Evolutionary conservation across 1,140 invertebrate genomes (phyloP), one percentile per base, ranked within the genome.

Genomic region (Dreissena polymorpha): DNA sequence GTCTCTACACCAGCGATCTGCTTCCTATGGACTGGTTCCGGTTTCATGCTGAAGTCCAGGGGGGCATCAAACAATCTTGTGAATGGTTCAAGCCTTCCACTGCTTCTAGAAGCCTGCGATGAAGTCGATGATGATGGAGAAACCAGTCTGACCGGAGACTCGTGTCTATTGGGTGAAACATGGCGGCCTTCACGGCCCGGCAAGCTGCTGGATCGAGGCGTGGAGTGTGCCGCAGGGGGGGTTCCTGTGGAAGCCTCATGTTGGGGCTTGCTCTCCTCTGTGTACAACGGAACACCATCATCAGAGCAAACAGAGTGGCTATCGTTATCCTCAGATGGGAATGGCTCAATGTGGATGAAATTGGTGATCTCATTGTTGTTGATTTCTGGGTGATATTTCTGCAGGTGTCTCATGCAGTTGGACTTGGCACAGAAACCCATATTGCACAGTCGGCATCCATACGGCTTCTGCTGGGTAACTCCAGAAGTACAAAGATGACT

Each of bases 31-130:
- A 73, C 53, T 68, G 10, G 23, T n/a, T 49, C 80, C 63, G 27
- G 51, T 91, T 97, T 97, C 86, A 96, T 96, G 89, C 96, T 97
- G 82, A 98, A 94, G 93, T 98, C 97, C n/a, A 98, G 92, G 3
- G 96, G 90, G 55, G 79, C 65, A 27, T 87, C 85, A 49, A 81
- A 80, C 16, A 49, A 77, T 14, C 67, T 84, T 16, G 83, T 79
- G n/a, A 77, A 27, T 78, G 85, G 85, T 64, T 89, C 89, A 8
- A 74, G 49, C 69, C 87, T 89, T 29, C 87, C 75, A 23, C 51
- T 69, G 25, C 80, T 68, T 25, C 68, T 68, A 64, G 68, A 72
- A 10, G 27, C 39, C 3, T 68, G 53, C 21, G 69, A 70, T 25
- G 78, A 80, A 6, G 39, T 68, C 14, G 25, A 53, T 64, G 78